phyloP scores from a whole-genome alignment of 2,797 vertebrate genomes.

The Toxotes lorentzi region DNA sequence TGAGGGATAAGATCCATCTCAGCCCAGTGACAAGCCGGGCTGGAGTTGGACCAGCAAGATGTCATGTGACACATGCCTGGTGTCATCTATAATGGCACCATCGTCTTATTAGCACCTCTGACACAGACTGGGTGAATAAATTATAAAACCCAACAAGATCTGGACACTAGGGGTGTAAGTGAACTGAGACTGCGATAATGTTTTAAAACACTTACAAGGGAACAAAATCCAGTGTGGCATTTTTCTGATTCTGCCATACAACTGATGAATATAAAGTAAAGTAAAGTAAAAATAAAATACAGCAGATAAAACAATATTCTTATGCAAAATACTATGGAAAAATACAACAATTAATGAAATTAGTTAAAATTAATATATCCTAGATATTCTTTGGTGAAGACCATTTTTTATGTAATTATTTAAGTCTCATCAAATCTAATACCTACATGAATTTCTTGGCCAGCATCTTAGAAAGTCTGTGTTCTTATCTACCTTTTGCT shows the following conservation, averaged over 20 bases:
- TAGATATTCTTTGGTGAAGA: conserved; percentile 16
- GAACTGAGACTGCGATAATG: conserved; percentile 23
- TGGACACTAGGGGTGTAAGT: conserved; percentile 21
- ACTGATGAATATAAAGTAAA: not conserved
- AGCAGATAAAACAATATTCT: conserved; percentile 1
- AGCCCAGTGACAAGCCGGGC: conserved; percentile 52
- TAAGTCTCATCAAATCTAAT: conserved; percentile 21
- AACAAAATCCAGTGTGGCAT: conserved; percentile 3
- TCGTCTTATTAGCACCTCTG: conserved; percentile 69
- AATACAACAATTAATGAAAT: not conserved
- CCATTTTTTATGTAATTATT: conserved; percentile 18
- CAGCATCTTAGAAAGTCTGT: not conserved
- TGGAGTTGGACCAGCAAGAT: conserved; percentile 52
- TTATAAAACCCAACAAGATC: conserved; percentile 32
- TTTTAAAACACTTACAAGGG: conserved; percentile 13
- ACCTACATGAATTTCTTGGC: conserved; percentile 8
- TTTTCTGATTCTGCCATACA: not conserved
- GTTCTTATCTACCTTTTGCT: conserved; percentile 29
- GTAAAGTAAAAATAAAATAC: not conserved
- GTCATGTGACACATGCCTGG: conserved; percentile 68
- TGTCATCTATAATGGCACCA: conserved; percentile 72
- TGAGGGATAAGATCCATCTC: conserved; percentile 62
- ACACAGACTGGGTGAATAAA: conserved; percentile 48
- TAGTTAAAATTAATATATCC: not conserved
- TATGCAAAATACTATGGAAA: not conserved